These are phyloP conservation scores for Diachrysia chrysitis DNA, from an alignment of 2,888 invertebrate species.

Conservation along the genomic window DNA sequence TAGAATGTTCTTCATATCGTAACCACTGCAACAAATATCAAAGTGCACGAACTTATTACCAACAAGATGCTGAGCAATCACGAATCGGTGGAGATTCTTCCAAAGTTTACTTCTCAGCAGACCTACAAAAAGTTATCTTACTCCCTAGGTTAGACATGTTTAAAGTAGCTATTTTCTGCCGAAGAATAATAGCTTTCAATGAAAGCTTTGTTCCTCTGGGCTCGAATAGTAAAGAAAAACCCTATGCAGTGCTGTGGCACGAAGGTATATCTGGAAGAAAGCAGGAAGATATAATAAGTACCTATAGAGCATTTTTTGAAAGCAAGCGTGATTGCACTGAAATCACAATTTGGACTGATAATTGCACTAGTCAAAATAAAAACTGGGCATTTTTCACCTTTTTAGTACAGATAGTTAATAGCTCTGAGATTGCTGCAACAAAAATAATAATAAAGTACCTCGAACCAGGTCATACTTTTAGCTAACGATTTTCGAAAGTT, in stretches of 20 bases:
- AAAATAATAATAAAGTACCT: constrained; percentile 26
- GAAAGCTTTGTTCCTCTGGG: constrained; percentile 38
- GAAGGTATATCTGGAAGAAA: constrained; percentile 36
- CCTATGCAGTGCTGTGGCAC: constrained; percentile 34
- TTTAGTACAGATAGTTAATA: constrained; percentile 30
- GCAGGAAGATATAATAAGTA: constrained; percentile 29
- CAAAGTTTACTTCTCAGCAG: background rate
- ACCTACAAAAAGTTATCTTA: constrained; percentile 1
- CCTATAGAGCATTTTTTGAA: constrained; percentile 29
- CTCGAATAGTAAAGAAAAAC: constrained; percentile 23
- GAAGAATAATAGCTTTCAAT: constrained; percentile 13
- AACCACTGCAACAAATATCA: constrained; percentile 13
- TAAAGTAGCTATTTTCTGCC: constrained; percentile 8
- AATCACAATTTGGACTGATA: constrained; percentile 31
- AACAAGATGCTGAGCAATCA: constrained; percentile 14
- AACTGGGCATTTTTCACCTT: constrained; percentile 34
- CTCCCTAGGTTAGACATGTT: background rate
- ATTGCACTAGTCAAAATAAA: constrained; percentile 42
- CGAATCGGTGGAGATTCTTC: background rate
- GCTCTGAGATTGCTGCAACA: constrained; percentile 6
- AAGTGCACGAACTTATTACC: constrained; percentile 16
- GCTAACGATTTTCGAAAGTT: too few species aligned
- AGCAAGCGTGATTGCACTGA: constrained; percentile 23
- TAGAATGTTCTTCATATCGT: constrained; percentile 7
- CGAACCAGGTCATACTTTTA: constrained; percentile 26